Base-by-base conservation (phyloP, 1,140 invertebrate genomes). In the Halictus rubicundus region DNA sequence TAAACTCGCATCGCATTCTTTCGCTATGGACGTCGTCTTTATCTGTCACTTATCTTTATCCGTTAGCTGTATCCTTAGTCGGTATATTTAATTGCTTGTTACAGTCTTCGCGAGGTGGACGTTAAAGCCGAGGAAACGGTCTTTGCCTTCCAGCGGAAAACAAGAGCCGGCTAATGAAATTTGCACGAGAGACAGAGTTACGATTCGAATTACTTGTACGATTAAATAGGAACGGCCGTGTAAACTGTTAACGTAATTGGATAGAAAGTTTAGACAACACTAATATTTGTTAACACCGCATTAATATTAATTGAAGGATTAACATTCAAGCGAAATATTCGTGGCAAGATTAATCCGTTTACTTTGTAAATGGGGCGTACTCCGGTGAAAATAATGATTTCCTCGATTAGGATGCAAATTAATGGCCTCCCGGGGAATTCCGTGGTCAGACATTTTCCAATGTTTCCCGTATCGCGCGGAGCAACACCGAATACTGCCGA, bases 401-500 rank as follows among this genome's bases (percentile, higher is more conserved):
- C 21, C 76, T 64, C 76, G 68, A 78, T 78, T 78, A 72, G 68
- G 69, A 78, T 78, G 76, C 76, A 78, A 78, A 78, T 78, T 78
- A 78, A 78, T 78, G 60, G 69, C 60, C 42, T 78, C 68, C 69
- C 59, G 27, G 76, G 76, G 76, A 65, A 65, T 72, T 72, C 42
- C 69, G 64, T 57, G 46, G 69, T 46, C 23, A 61, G 37, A 16
- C 32, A 39, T 72, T 72, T 78, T 57, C 27, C 69, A 23, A 75
- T 75, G 72, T 59, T 57, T 75, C 61, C 49, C 2, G 23, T 27
- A 64, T 57, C 68, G 69, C 60, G 60, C 21, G 52, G 23, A 72
- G 54, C 63, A 59, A 46, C 37, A 21, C 25, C 37, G n/a, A 54
- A 27, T 8, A 6, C n/a, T 49, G 12, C 21, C 23, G n/a, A 32